Conservation (phyloP, 2,888 invertebrate species). For the Acleris cristana region DNA sequence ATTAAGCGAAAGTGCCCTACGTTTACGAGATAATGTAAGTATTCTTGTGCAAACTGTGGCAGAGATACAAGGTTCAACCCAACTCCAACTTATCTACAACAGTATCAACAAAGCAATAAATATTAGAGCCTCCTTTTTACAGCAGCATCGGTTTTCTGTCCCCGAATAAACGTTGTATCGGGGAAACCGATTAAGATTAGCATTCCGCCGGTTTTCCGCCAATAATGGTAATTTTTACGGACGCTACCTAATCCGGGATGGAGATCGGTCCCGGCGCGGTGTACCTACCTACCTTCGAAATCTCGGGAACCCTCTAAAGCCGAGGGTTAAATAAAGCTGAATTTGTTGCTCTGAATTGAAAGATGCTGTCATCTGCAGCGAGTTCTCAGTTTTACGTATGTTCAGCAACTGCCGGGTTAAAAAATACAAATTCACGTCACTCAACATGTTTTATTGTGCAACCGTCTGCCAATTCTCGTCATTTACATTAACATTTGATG, state of each 20-base stretch:
- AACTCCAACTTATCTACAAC: not conserved
- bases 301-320: constrained; percentile 14
- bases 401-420: too few relatives aligned
- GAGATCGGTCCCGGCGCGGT: not conserved
- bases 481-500: too few relatives aligned
- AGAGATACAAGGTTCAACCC: not conserved
- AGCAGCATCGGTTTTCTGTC: not conserved
- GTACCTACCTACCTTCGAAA: constrained; percentile 3
- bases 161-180: constrained; percentile 4
- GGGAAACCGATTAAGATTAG: constrained; percentile 16
- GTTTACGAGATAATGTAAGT: too few relatives aligned
- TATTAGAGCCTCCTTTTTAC: not conserved
- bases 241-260: constrained; percentile 8
- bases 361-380: not conserved
- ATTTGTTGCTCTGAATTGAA: constrained; percentile 5
- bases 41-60: too few relatives aligned
- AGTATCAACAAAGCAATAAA: constrained; percentile 1
- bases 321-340: constrained; percentile 10
- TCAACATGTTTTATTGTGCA: too few relatives aligned
- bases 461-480: too few relatives aligned
- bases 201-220: constrained; percentile 18
- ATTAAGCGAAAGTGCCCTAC: too few relatives aligned
- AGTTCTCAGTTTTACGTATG: too few relatives aligned
- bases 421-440: too few relatives aligned
- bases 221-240: constrained; percentile 24